Evolutionary conservation across 2,113 vertebrate species (phyloP).

Genomic region (Isichthys henryi): DNA sequence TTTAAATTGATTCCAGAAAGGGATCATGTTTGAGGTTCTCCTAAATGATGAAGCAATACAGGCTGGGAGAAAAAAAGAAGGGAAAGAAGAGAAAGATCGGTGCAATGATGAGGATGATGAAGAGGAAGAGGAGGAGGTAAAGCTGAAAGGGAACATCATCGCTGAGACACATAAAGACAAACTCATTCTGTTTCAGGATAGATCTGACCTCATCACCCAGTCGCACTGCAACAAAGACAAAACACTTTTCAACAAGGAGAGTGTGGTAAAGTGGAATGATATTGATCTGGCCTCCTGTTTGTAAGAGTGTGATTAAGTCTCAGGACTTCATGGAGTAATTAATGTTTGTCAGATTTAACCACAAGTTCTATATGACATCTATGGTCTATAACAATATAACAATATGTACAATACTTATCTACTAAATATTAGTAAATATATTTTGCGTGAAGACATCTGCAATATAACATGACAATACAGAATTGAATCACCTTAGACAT

Average conservation of each 20-base stretch:
- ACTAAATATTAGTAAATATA: background rate
- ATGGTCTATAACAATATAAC: background rate
- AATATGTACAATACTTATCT: background rate
- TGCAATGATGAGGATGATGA: background rate
- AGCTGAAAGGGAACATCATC: background rate
- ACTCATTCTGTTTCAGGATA: background rate
- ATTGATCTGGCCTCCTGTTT: background rate
- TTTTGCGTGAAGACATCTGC: background rate
- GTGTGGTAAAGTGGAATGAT: background rate
- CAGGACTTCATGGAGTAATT: background rate
- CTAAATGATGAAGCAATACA: constrained; percentile 51
- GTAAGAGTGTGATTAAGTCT: background rate
- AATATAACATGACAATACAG: background rate
- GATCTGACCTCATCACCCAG: background rate
- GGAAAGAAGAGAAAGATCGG: constrained; percentile 11
- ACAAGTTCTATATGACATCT: background rate
- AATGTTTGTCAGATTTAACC: background rate
- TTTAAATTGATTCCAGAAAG: constrained; percentile 60
- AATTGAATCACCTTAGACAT: background rate
- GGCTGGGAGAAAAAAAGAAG: constrained; percentile 41
- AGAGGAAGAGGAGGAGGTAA: background rate
- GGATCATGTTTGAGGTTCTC: constrained; percentile 81
- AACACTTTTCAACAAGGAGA: background rate
- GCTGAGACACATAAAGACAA: background rate
- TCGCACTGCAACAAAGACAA: background rate